phyloP scores from a whole-genome alignment of 1,140 invertebrate species.

The Vanessa tameamea region DNA sequence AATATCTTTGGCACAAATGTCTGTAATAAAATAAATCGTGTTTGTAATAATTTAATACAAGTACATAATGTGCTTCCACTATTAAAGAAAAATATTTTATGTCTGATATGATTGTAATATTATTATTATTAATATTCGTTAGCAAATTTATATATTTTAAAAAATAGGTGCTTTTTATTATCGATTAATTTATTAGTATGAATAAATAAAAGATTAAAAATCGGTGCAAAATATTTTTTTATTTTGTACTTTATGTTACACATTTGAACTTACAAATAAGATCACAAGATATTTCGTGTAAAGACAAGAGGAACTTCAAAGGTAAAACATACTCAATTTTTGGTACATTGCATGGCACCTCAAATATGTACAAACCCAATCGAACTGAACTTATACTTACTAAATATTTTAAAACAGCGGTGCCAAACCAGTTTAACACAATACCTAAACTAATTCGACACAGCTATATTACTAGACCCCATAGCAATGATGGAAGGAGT shows the following conservation, averaged over 20 bases:
- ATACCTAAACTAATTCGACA: too few species aligned
- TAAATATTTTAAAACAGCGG: not conserved
- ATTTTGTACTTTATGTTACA: constrained; percentile 63
- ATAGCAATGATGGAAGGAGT: too few species aligned
- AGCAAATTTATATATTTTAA: not conserved
- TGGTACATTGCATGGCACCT: constrained; percentile 43
- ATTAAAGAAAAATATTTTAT: too few species aligned
- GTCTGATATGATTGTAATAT: too few species aligned
- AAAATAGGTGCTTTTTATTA: constrained; percentile 29
- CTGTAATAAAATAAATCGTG: too few species aligned
- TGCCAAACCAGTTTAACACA: too few species aligned
- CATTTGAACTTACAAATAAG: constrained; percentile 55
- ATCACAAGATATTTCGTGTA: constrained; percentile 58
- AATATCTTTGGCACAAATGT: too few species aligned
- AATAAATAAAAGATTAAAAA: constrained; percentile 29
- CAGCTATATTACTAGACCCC: too few species aligned
- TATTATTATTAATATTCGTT: too few species aligned
- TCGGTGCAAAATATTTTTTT: constrained; percentile 60
- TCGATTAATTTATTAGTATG: constrained; percentile 15
- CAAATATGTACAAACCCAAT: constrained; percentile 25
- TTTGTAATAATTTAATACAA: too few species aligned
- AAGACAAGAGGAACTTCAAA: constrained; percentile 61
- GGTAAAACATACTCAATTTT: constrained; percentile 43
- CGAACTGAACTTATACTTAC: not conserved
- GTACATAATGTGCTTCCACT: too few species aligned